Base-by-base conservation (phyloP, 2,113 vertebrate genomes). In the Barbus barbus region DNA sequence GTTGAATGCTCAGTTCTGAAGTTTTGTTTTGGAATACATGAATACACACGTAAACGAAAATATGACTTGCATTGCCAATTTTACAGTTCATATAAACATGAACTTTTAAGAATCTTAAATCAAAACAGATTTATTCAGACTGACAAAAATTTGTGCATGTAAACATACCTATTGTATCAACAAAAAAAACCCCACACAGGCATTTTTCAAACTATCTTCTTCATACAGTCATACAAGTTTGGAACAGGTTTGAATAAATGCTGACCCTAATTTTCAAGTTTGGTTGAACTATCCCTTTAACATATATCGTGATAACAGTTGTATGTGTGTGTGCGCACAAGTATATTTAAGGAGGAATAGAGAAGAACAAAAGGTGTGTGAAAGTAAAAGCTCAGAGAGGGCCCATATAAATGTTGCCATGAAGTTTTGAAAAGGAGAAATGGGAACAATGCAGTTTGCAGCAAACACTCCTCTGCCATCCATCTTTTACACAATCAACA, bases 401-500 rank as follows among this genome's bases (percentile, higher is more conserved):
- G 86, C 87, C 87, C 84, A 73, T 87, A 88, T 86, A 87, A 86
- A 89, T 89, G 87, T 87, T 86, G 81, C 82, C 31, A n/a, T 67
- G 44, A 77, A 38, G 84, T 87, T 83, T 83, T 89, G 71, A 87
- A 88, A 87, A 76, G 86, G 73, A 83, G 61, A 76, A 74, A 60
- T 81, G 69, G n/a, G 81, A 84, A 90, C 88, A 89, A 90, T 90
- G 80, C 85, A 51, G 83, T 85, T 86, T 80, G 85, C 78, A 84
- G 86, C 75, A 86, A 86, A 84, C 82, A 84, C 73, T 86, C 76
- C 86, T 86, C 24, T 36, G 72, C 87, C 85, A 87, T 91, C 88
- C 88, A 83, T 92, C 90, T 91, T 89, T 84, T 80, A 53, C 80
- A 89, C 73, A 80, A 60, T 90, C 85, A 87, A 85, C 63, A 84